Evolutionary conservation across 1,140 invertebrate genomes (phyloP).

Genomic region (Eumaeus atala): DNA sequence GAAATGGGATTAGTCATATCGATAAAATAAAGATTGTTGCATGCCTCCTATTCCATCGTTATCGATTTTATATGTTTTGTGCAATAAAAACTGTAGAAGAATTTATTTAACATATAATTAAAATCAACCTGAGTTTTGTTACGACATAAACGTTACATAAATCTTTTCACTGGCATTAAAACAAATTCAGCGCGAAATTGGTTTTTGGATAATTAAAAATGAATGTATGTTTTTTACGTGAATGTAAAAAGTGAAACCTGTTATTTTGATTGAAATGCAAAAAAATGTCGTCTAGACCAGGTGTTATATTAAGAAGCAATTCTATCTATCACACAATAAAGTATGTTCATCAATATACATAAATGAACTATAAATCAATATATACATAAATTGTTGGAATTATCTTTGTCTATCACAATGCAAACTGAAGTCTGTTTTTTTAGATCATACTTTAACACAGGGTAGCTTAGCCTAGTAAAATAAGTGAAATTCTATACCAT

Average conservation of each 20-base stretch:
- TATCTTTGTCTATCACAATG: no score
- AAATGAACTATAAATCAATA: no score
- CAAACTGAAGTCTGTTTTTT: no score
- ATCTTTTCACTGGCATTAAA: slow-evolving; percentile 1
- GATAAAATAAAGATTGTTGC: neutral
- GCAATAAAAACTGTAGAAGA: neutral
- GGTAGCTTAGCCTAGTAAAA: no score
- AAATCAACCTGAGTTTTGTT: neutral
- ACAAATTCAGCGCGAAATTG: slow-evolving; percentile 9
- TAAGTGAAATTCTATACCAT: no score
- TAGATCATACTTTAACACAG: no score
- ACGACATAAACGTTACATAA: slow-evolving; percentile 6
- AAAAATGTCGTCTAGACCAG: neutral
- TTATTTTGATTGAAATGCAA: neutral
- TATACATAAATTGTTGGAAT: no score
- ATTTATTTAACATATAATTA: slow-evolving; percentile 4
- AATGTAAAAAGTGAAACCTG: neutral
- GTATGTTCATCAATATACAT: no score
- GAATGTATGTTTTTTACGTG: neutral
- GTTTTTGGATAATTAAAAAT: neutral
- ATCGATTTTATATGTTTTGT: neutral
- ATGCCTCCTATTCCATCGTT: neutral
- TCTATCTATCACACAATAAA: no score
- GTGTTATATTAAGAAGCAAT: no score
- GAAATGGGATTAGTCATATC: slow-evolving; percentile 8